A percentile compares a stretch with the other conserved stretches of the same genome.
phyloP scores from a whole-genome alignment of 2,888 invertebrate species.

The Drosophila engyochracea region DNA sequence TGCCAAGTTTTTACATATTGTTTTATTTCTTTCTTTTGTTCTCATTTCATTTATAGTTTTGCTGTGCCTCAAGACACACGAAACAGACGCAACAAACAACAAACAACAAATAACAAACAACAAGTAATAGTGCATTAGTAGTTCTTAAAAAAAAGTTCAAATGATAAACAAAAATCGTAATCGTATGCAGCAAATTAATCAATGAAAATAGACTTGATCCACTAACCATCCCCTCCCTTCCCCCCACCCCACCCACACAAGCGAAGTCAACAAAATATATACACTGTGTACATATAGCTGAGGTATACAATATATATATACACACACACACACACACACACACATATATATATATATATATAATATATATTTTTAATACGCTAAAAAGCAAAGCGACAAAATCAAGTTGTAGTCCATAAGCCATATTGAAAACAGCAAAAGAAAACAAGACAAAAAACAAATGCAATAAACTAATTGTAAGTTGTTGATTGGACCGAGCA shows the following conservation, averaged over 20 bases:
- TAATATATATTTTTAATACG: conserved; percentile 70
- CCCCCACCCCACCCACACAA: background rate
- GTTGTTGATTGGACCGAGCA: conserved; percentile 38
- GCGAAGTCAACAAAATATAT: conserved; percentile 39
- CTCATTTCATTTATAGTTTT: background rate
- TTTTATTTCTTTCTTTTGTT: conserved; percentile 33
- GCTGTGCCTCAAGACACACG: conserved; percentile 56
- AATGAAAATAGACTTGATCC: conserved; percentile 38
- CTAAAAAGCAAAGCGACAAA: conserved; percentile 51
- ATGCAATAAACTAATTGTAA: conserved; percentile 65
- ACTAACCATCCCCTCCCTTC: background rate
- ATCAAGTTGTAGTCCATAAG: conserved; percentile 51
- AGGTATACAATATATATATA: conserved; percentile 31
- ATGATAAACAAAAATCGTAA: conserved; percentile 15
- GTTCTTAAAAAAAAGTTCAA: conserved; percentile 72
- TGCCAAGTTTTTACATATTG: conserved; percentile 44
- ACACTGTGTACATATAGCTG: conserved; percentile 55
- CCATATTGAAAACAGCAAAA: conserved; percentile 16
- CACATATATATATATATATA: conserved; percentile 8
- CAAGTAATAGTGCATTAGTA: conserved; percentile 77
- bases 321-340: conserved; percentile 13
- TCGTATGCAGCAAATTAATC: conserved; percentile 18
- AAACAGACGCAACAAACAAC: conserved; percentile 66
- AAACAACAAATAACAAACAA: conserved; percentile 60
- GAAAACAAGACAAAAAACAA: conserved; percentile 18